Evolutionary conservation across 2,113 vertebrate species (phyloP).

Genomic region (Diadophis punctatus): DNA sequence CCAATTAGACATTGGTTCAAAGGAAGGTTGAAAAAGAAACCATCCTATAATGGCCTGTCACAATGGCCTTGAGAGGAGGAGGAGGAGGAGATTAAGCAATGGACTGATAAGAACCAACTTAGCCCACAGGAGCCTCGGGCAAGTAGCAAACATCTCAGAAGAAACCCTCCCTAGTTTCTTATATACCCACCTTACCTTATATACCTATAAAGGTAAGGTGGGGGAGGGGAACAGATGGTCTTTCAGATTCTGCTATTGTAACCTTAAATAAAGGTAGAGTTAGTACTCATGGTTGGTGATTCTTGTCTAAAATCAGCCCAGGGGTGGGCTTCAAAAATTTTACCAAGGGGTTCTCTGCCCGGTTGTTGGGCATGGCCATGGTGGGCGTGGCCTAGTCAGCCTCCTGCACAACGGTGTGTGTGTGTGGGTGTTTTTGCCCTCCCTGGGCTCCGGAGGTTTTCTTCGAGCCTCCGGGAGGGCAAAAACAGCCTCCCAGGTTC

Average conservation of each 20-base stretch:
- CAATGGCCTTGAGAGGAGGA: background rate
- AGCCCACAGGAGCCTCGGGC: background rate
- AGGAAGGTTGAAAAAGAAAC: background rate
- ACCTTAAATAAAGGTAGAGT: background rate
- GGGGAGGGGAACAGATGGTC: background rate
- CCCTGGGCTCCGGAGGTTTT: too few relatives aligned
- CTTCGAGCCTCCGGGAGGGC: too few relatives aligned
- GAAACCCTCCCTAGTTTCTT: background rate
- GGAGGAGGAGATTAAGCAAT: background rate
- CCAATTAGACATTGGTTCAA: background rate
- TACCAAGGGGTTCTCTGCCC: too few relatives aligned
- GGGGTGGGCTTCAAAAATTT: too few relatives aligned
- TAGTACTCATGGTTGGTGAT: background rate
- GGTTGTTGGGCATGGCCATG: too few relatives aligned
- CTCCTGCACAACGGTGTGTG: too few relatives aligned
- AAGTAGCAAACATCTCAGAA: background rate
- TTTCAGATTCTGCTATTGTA: background rate
- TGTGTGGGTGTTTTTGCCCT: too few relatives aligned
- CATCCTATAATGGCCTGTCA: background rate
- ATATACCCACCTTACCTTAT: too few relatives aligned
- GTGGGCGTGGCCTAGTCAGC: too few relatives aligned
- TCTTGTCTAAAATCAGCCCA: background rate
- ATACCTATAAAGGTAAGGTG: background rate
- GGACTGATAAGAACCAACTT: background rate
- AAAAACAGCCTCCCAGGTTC: too few relatives aligned